Evolutionary conservation across 2,888 invertebrate species (phyloP).

Genomic region (Pandemis cinnamomeana): DNA sequence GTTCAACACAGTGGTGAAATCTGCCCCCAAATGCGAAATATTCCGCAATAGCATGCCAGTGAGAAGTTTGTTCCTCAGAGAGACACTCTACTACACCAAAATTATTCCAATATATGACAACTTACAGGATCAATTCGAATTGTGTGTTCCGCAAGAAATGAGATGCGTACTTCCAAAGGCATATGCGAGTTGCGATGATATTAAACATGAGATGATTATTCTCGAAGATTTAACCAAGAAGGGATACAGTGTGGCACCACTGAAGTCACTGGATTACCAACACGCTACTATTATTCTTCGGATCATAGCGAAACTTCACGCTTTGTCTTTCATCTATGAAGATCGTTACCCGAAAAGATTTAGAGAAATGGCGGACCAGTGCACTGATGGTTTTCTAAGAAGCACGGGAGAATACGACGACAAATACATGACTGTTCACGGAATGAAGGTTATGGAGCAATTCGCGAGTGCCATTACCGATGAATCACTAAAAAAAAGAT

Average conservation of each 20-base stretch:
- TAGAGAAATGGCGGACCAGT: slow-evolving; percentile 28
- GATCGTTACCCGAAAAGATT: slow-evolving; percentile 38
- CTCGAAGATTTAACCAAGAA: slow-evolving; percentile 36
- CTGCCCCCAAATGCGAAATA: slow-evolving; percentile 4
- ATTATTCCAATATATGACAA: slow-evolving; percentile 38
- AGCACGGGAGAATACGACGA: slow-evolving; percentile 9
- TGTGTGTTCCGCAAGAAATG: slow-evolving; percentile 41
- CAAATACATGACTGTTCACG: neutral
- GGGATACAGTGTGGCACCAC: slow-evolving; percentile 15
- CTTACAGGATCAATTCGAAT: slow-evolving; percentile 35
- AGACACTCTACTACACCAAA: slow-evolving; percentile 33
- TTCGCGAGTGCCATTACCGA: slow-evolving; percentile 26
- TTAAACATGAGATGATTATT: slow-evolving; percentile 27
- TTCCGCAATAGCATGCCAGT: slow-evolving; percentile 29
- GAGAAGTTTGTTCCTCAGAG: slow-evolving; percentile 23
- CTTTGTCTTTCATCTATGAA: slow-evolving; percentile 35
- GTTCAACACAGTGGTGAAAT: slow-evolving; percentile 24
- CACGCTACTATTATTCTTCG: slow-evolving; percentile 29
- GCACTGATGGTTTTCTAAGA: neutral
- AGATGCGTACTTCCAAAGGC: slow-evolving; percentile 32
- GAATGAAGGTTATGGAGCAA: slow-evolving; percentile 20
- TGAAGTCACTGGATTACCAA: slow-evolving; percentile 24
- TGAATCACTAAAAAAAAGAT: slow-evolving; percentile 17
- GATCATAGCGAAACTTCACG: slow-evolving; percentile 31
- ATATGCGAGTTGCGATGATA: slow-evolving; percentile 23